Conservation (phyloP, 2,888 invertebrate species). For the Onchidella celtica region DNA sequence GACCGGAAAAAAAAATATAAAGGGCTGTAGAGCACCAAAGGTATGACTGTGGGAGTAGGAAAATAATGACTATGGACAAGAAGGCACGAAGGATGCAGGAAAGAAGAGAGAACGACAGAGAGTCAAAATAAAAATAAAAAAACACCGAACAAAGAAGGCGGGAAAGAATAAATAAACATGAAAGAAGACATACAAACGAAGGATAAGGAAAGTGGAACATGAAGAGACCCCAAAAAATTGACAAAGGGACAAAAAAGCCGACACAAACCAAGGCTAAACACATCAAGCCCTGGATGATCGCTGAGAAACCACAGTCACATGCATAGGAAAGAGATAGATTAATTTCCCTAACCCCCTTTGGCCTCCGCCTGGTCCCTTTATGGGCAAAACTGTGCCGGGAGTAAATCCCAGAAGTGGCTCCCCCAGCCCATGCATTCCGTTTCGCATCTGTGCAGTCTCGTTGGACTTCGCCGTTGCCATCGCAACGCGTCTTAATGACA, state of each 20-base stretch:
- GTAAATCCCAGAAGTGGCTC: not conserved
- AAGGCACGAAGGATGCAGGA: too few species aligned
- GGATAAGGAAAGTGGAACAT: not conserved
- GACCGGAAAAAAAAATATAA: too few species aligned
- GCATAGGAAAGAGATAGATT: too few species aligned
- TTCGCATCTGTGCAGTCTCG: not conserved
- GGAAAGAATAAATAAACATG: not conserved
- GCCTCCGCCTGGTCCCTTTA: too few species aligned
- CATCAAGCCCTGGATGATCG: too few species aligned
- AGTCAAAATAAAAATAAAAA: not conserved
- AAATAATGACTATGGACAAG: too few species aligned
- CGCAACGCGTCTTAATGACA: slow-evolving; percentile 32
- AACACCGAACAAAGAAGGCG: not conserved
- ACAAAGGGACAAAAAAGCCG: not conserved
- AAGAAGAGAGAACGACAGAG: not conserved
- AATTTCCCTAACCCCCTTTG: too few species aligned
- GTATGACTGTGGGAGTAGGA: too few species aligned
- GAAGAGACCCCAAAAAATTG: not conserved
- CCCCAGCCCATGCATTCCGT: slow-evolving; percentile 8
- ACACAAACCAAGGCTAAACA: not conserved
- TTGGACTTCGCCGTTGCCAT: slow-evolving; percentile 1
- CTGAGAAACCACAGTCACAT: too few species aligned
- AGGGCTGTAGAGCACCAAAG: too few species aligned
- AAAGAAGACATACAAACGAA: slow-evolving; percentile 7
- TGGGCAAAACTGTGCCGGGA: too few species aligned